Percentiles rank a stretch among this genome's conserved stretches.
Conservation (phyloP, 2,113 vertebrate genomes). For the Sprattus sprattus region DNA sequence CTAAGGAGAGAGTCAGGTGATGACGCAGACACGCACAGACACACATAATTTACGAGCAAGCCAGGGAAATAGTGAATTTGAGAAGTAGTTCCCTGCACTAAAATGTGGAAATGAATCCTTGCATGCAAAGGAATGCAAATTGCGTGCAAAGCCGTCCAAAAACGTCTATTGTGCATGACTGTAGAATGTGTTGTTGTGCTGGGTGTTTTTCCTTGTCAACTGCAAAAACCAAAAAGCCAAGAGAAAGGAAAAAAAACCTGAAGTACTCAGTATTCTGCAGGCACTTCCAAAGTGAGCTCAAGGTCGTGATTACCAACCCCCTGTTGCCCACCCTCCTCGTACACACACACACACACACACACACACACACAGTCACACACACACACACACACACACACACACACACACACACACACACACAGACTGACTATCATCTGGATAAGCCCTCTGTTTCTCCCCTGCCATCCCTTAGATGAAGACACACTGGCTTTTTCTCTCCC, state of each 20-base stretch:
- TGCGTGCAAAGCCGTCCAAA: neutral
- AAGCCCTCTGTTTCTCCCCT: neutral
- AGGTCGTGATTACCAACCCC: neutral
- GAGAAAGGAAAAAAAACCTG: neutral
- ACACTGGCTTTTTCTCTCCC: conserved; percentile 2
- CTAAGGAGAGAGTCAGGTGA: conserved; percentile 91
- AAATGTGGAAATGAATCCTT: neutral
- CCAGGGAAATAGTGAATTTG: neutral
- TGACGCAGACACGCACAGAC: neutral
- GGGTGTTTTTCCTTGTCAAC: neutral
- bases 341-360: neutral
- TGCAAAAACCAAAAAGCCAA: too few relatives aligned
- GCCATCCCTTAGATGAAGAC: neutral
- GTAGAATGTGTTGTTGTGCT: too few relatives aligned
- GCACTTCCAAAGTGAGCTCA: neutral
- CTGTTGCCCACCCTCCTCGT: neutral
- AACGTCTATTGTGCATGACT: too few relatives aligned
- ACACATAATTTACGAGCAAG: neutral
- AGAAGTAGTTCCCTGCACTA: neutral
- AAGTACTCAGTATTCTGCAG: conserved; percentile 17
- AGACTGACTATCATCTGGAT: neutral
- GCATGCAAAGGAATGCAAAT: too few relatives aligned
- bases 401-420: neutral
- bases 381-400: too few relatives aligned
- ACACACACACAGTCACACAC: too few relatives aligned